Evolutionary conservation across 2,797 vertebrate genomes (phyloP), one percentile per base, ranked within the genome.

Genomic region (Onychomys arenicola): DNA sequence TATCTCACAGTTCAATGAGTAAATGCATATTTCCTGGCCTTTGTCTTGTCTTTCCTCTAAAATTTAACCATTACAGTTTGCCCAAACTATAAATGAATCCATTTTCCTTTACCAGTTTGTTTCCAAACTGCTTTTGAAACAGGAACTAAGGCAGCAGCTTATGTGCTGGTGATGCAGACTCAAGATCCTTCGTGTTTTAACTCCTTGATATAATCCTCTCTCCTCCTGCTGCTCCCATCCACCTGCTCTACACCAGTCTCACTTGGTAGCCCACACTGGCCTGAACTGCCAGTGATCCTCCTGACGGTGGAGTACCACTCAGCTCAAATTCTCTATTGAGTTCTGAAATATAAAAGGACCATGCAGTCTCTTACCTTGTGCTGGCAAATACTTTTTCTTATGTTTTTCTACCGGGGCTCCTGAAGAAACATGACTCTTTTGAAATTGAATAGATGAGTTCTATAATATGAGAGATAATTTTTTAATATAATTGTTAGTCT

Each of bases 391-490:
- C 77, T 95, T 98, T 97, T 80, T 98, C 93, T 93, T 97, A 96
- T 46, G 96, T 88, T 98, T 98, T 96, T 98, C 98, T 80, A 89
- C 82, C 93, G 97, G 98, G 95, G 13, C 96, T 69, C 97, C 96
- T 4, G 90, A 89, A 97, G 98, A 98, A 83, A 86, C 96, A 32
- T 97, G 98, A 92, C 89, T 98, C 97, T 94, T 98, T 43, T 95
- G 97, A 89, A 98, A 97, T 84, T 97, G 98, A 27, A 98, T 95
- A 32, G 98, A 98, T 37, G 98, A 98, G 94, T 98, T 99, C 99
- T 99, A 97, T 37, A 97, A 98, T 89, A 55, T 19, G 43, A 96
- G 32, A 97, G 65, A 93, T 11, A 95, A 96, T 82, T 96, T 80
- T 91, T 91, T 57, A 93, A 96, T 71, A 91, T 57, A 92, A 90